Conservation (phyloP, 92 coral and sea anemone species). For the Virgularia gustaviana region DNA sequence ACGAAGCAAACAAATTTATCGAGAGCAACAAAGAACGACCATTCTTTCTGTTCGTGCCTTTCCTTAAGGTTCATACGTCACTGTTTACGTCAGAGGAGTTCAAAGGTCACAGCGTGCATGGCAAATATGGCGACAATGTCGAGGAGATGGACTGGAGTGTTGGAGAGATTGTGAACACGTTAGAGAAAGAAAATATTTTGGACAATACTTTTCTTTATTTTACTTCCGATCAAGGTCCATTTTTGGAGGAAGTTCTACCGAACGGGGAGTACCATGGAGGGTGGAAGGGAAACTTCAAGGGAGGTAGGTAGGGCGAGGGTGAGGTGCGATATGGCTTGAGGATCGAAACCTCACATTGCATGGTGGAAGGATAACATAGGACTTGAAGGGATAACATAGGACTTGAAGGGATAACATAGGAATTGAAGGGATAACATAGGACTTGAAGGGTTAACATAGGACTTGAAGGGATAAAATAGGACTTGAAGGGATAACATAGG, state of each 20-base stretch:
- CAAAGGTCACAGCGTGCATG: slow-evolving; percentile 68
- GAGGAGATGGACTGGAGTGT: slow-evolving; percentile 91
- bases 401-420: no score
- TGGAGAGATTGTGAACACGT: slow-evolving; percentile 63
- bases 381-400: no score
- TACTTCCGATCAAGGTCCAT: slow-evolving; percentile 79
- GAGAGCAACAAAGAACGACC: slow-evolving; percentile 52
- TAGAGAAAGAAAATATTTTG: slow-evolving; percentile 56
- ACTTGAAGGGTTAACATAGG: no score
- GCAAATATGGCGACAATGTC: slow-evolving; percentile 76
- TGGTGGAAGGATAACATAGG: no score
- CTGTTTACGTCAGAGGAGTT: slow-evolving; percentile 60
- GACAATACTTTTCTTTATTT: slow-evolving; percentile 73
- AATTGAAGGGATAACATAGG: no score
- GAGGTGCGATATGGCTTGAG: no score
- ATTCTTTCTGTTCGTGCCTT: slow-evolving; percentile 69
- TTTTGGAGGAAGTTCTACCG: slow-evolving; percentile 49
- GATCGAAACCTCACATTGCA: no score
- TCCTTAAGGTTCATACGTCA: slow-evolving; percentile 73
- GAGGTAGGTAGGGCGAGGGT: no score
- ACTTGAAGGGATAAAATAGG: no score
- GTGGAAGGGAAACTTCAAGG: slow-evolving; percentile 69
- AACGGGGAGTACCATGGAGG: slow-evolving; percentile 68
- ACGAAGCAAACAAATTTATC: slow-evolving; percentile 65
- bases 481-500: no score